Evolutionary conservation across 92 coral and sea anemone species (phyloP).

Genomic region (Palythoa grandiflora): DNA sequence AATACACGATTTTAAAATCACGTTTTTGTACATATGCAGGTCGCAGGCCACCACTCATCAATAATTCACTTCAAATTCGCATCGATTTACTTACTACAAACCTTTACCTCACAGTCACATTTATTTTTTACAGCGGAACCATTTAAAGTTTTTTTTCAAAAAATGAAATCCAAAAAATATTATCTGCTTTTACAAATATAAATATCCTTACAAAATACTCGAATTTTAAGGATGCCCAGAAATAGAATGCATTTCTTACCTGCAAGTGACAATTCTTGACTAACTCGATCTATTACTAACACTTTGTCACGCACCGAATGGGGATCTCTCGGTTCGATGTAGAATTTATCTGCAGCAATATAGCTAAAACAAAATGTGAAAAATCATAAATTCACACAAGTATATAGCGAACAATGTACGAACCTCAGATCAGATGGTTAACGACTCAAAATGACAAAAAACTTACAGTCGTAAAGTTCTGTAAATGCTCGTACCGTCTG

Average conservation of each 20-base stretch:
- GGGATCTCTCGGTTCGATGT: constrained; percentile 91
- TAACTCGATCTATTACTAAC: constrained; percentile 92
- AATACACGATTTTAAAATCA: background rate
- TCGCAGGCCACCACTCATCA: constrained; percentile 16
- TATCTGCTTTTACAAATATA: too few species aligned
- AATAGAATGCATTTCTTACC: constrained; percentile 59
- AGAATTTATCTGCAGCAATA: constrained; percentile 93
- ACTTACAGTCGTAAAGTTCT: constrained; percentile 88
- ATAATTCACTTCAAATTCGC: constrained; percentile 11
- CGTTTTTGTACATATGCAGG: background rate
- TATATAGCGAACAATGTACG: background rate
- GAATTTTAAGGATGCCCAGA: background rate
- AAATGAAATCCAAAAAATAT: background rate
- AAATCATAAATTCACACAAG: background rate
- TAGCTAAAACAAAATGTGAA: constrained; percentile 65
- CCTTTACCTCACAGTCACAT: background rate
- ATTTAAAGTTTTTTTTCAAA: too few species aligned
- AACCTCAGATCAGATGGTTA: background rate
- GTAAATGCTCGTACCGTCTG: constrained; percentile 75
- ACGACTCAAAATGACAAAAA: background rate
- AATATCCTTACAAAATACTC: too few species aligned
- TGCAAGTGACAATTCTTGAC: constrained; percentile 88
- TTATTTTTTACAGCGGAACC: background rate
- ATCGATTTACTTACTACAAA: background rate
- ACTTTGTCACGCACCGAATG: constrained; percentile 87